A percentile compares a stretch with the other conserved stretches of the same genome.
phyloP scores from a whole-genome alignment of 2,113 vertebrate species.

The Ranitomeya imitator region DNA sequence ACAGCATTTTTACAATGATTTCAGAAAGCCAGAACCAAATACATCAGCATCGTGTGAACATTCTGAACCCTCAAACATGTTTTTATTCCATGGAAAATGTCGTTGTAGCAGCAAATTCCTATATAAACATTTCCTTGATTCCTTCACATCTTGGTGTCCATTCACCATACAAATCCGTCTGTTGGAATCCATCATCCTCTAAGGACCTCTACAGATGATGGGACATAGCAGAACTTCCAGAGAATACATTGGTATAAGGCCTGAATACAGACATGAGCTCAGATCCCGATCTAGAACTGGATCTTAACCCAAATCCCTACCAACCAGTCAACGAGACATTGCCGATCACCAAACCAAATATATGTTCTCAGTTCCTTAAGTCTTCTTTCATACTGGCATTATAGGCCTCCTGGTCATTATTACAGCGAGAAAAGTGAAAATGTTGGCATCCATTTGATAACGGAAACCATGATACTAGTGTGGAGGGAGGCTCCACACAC shows the following conservation, averaged over 20 bases:
- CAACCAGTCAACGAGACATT: neutral
- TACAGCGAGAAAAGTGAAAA: neutral
- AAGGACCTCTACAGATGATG: neutral
- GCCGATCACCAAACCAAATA: too few relatives aligned
- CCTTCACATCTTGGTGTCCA: neutral
- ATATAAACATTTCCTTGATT: neutral
- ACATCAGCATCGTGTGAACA: too few relatives aligned
- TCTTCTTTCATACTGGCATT: neutral
- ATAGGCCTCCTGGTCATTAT: neutral
- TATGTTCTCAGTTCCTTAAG: neutral
- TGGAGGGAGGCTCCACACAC: neutral
- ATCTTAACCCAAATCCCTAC: neutral
- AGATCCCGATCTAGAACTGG: neutral
- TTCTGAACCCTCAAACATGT: too few relatives aligned
- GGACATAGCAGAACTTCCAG: neutral
- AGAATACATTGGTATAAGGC: neutral
- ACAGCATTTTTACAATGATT: too few relatives aligned
- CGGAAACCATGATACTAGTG: neutral
- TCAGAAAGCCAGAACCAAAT: too few relatives aligned
- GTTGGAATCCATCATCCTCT: neutral
- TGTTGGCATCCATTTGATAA: neutral
- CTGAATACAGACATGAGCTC: neutral
- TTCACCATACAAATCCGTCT: neutral
- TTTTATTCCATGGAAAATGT: neutral
- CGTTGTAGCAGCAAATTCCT: neutral